phyloP scores from a whole-genome alignment of 2,113 vertebrate genomes.

The Urocynchramus pylzowi region DNA sequence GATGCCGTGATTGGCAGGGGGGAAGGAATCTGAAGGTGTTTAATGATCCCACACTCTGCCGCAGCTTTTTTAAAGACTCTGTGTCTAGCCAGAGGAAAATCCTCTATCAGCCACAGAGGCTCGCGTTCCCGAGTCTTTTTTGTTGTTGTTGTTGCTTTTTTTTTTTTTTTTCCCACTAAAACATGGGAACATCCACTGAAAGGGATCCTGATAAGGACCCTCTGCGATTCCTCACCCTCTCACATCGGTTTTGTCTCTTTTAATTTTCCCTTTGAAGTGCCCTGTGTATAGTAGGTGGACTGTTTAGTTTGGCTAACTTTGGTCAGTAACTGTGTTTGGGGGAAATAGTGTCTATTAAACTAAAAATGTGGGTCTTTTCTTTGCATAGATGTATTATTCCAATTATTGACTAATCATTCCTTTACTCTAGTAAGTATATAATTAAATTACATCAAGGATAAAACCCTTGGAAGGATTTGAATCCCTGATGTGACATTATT shows the following conservation, averaged over 20 bases:
- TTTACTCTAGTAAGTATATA: neutral
- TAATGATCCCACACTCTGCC: conserved; percentile 69
- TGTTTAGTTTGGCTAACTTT: conserved; percentile 15
- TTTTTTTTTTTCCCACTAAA: neutral
- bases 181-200: conserved; percentile 21
- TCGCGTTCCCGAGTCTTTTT: conserved; percentile 20
- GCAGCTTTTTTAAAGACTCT: conserved; percentile 57
- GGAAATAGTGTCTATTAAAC: neutral
- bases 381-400: neutral
- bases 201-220: conserved; percentile 54
- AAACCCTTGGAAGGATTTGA: neutral
- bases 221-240: conserved; percentile 8
- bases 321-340: neutral
- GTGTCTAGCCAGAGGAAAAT: conserved; percentile 68
- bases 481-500: neutral
- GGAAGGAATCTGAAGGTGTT: conserved; percentile 67
- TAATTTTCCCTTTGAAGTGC: conserved; percentile 57
- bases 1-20: conserved; percentile 51
- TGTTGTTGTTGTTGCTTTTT: conserved; percentile 9
- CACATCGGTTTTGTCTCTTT: neutral
- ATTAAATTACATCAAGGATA: neutral
- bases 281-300: neutral
- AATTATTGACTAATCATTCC: neutral
- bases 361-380: neutral
- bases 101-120: conserved; percentile 60